phyloP scores from a whole-genome alignment of 92 coral and sea anemone species.

The Porites cylindrica region DNA sequence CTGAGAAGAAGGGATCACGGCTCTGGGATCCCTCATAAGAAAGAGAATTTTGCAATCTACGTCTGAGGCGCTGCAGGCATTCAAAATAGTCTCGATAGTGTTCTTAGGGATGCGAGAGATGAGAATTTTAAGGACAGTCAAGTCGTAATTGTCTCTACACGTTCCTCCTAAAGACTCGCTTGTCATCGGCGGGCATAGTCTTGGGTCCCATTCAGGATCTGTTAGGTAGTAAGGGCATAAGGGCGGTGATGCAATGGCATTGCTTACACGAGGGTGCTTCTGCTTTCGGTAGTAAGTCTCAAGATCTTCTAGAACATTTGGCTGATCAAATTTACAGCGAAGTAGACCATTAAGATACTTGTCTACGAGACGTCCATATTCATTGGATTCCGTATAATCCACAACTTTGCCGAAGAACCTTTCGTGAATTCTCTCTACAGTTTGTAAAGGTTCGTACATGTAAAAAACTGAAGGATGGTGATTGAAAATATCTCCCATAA shows the following conservation, averaged over 20 bases:
- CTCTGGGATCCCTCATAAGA: slow-evolving; percentile 59
- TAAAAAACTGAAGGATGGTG: slow-evolving; percentile 64
- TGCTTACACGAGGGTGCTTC: slow-evolving; percentile 34
- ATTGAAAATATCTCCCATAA: slow-evolving; percentile 49
- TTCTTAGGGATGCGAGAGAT: slow-evolving; percentile 39
- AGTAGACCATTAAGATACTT: slow-evolving; percentile 23
- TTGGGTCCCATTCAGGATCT: slow-evolving; percentile 47
- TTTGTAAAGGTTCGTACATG: slow-evolving; percentile 61
- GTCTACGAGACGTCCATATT: slow-evolving; percentile 8
- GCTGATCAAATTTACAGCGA: slow-evolving; percentile 47
- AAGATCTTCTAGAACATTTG: slow-evolving; percentile 14
- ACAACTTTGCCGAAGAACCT: neutral
- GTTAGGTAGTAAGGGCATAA: slow-evolving; percentile 39
- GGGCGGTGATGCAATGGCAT: slow-evolving; percentile 54
- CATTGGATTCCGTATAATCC: too few relatives aligned
- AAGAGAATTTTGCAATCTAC: slow-evolving; percentile 48
- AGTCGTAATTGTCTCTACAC: slow-evolving; percentile 38
- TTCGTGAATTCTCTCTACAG: slow-evolving; percentile 16
- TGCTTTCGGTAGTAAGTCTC: slow-evolving; percentile 37
- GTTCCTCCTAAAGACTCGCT: slow-evolving; percentile 26
- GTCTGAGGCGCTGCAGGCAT: slow-evolving; percentile 27
- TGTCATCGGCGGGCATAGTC: slow-evolving; percentile 46
- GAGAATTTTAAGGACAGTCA: slow-evolving; percentile 59
- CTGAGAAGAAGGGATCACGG: slow-evolving; percentile 44
- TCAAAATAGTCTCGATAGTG: slow-evolving; percentile 22